Evolutionary conservation across 2,797 vertebrate species (phyloP).

Genomic region (Lophura swinhoii): DNA sequence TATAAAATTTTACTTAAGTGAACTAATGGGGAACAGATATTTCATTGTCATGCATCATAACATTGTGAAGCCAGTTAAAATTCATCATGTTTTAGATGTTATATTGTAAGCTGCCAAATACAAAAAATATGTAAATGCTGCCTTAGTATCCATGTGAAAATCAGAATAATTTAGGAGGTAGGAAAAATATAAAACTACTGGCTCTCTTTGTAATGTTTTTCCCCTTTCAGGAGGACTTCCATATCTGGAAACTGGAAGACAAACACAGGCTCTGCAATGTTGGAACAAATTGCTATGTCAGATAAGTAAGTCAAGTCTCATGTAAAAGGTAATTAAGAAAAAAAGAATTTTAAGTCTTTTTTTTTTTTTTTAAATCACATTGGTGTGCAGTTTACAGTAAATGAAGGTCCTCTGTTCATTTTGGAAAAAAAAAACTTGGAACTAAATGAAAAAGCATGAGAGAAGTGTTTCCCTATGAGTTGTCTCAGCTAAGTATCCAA

Average conservation of each 20-base stretch:
- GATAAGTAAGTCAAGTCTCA: conserved; percentile 88
- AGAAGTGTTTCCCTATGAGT: background rate
- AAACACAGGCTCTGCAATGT: conserved; percentile 97
- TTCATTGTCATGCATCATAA: background rate
- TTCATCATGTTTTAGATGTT: rapidly evolving
- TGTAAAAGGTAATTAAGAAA: conserved; percentile 31
- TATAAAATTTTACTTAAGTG: background rate
- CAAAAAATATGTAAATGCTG: background rate
- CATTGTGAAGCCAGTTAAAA: background rate
- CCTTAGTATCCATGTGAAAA: background rate
- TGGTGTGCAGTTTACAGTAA: background rate
- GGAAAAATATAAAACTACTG: background rate
- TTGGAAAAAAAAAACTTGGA: background rate
- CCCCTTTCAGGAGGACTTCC: conserved; percentile 91
- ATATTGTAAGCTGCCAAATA: background rate
- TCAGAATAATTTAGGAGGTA: background rate
- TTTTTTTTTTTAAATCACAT: background rate
- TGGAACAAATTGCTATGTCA: conserved; percentile 99
- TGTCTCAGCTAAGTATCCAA: background rate
- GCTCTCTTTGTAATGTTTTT: conserved; percentile 48
- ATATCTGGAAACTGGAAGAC: conserved; percentile 99
- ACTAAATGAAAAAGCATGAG: background rate
- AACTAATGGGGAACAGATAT: background rate
- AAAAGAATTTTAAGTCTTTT: background rate
- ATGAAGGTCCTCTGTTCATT: background rate